phyloP scores from a whole-genome alignment of 2,797 vertebrate genomes.

The Hoplostethus mediterraneus region DNA sequence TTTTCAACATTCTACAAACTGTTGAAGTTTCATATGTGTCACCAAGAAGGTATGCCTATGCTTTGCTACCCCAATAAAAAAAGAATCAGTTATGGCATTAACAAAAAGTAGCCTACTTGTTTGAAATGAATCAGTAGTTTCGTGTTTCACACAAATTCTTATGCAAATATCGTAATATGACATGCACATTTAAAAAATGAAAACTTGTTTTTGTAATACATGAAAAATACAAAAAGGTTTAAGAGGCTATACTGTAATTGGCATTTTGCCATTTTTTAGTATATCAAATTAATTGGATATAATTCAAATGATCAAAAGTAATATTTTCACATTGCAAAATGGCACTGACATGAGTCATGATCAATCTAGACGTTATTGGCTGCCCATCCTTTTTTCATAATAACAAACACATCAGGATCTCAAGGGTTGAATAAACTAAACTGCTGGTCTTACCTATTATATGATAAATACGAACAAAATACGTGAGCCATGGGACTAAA shows the following conservation, averaged over 20 bases:
- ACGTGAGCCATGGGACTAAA: slow-evolving; percentile 24
- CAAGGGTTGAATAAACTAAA: slow-evolving; percentile 17
- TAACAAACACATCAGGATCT: slow-evolving; percentile 9
- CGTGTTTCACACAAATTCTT: slow-evolving; percentile 65
- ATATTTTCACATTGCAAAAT: slow-evolving; percentile 52
- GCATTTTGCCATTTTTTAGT: slow-evolving; percentile 22
- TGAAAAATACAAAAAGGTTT: slow-evolving; percentile 34
- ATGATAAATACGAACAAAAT: slow-evolving; percentile 44
- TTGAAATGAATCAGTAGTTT: slow-evolving; percentile 78
- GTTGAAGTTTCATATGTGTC: slow-evolving; percentile 59
- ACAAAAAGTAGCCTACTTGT: slow-evolving; percentile 30
- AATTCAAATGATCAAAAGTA: slow-evolving; percentile 33
- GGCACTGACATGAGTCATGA: slow-evolving; percentile 15
- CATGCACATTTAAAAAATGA: slow-evolving; percentile 44
- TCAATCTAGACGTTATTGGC: slow-evolving; percentile 21
- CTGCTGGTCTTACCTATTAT: slow-evolving; percentile 18
- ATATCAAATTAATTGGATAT: slow-evolving; percentile 37
- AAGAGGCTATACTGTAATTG: slow-evolving; percentile 40
- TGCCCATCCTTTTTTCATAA: slow-evolving; percentile 2
- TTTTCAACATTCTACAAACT: slow-evolving; percentile 45
- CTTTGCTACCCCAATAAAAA: slow-evolving; percentile 32
- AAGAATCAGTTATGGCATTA: slow-evolving; percentile 23
- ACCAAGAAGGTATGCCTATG: slow-evolving; percentile 26
- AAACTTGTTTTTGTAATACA: slow-evolving; percentile 39
- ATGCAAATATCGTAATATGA: slow-evolving; percentile 39